Evolutionary conservation across 2,888 invertebrate genomes (phyloP).

Genomic region (Saturnia japonica): DNA sequence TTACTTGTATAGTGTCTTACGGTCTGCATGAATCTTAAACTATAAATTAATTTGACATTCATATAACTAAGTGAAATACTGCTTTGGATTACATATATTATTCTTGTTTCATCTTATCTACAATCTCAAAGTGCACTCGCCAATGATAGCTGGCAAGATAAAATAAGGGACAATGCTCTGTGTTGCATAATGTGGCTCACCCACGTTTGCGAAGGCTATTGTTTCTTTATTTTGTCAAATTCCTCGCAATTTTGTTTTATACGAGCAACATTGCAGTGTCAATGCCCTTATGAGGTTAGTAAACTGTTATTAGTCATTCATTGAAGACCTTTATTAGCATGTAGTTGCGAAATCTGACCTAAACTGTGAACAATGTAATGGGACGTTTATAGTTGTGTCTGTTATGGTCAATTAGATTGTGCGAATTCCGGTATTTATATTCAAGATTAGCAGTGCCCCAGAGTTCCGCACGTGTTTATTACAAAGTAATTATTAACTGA

Average conservation of each 20-base stretch:
- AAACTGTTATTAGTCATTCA: conserved; percentile 23
- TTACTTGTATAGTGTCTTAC: background rate
- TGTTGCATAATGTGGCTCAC: conserved; percentile 44
- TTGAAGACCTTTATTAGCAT: background rate
- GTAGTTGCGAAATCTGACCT: background rate
- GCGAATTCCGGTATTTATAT: background rate
- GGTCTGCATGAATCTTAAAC: background rate
- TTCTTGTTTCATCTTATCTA: conserved; percentile 40
- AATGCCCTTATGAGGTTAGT: conserved; percentile 33
- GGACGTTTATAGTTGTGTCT: background rate
- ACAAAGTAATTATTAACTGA: too few relatives aligned
- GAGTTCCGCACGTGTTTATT: too few relatives aligned
- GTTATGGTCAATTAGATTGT: background rate
- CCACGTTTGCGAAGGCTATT: conserved; percentile 33
- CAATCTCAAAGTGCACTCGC: conserved; percentile 36
- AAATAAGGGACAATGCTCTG: conserved; percentile 47
- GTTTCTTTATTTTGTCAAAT: conserved; percentile 31
- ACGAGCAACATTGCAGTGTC: conserved; percentile 27
- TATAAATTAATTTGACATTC: conserved; percentile 11
- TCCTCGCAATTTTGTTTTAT: conserved; percentile 28
- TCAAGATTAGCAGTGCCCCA: too few relatives aligned
- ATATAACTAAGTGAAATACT: conserved; percentile 23
- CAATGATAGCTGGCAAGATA: conserved; percentile 43
- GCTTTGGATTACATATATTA: conserved; percentile 29
- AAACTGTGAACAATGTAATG: background rate